Evolutionary conservation across 2,888 invertebrate species (phyloP).

Genomic region (Beris chalybata): DNA sequence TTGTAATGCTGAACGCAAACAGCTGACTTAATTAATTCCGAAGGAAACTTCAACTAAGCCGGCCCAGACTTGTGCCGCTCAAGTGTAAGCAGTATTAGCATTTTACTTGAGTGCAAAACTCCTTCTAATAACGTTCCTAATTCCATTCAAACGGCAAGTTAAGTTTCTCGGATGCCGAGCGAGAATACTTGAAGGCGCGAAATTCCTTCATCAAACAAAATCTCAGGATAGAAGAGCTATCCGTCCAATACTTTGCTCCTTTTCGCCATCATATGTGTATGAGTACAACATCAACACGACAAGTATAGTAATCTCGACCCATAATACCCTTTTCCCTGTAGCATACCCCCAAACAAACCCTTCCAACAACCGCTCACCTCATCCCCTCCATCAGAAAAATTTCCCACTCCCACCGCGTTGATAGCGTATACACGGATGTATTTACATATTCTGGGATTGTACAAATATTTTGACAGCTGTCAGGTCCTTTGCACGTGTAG

Average conservation of each 20-base stretch:
- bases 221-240: neutral
- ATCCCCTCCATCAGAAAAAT: too few species aligned
- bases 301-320: too few species aligned
- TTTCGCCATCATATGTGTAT: neutral
- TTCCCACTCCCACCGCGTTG: neutral
- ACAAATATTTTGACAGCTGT: slow-evolving; percentile 61
- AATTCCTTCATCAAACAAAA: neutral
- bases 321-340: too few species aligned
- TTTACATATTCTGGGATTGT: slow-evolving; percentile 41
- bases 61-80: slow-evolving; percentile 8
- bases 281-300: neutral
- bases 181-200: slow-evolving; percentile 7
- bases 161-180: neutral
- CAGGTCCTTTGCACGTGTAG: slow-evolving; percentile 52
- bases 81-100: slow-evolving; percentile 25
- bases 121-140: slow-evolving; percentile 24
- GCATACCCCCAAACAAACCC: neutral
- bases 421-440: slow-evolving; percentile 13
- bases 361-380: neutral
- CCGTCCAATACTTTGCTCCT: neutral
- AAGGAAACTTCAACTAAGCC: slow-evolving; percentile 16
- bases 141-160: neutral
- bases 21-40: slow-evolving; percentile 25
- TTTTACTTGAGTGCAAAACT: slow-evolving; percentile 24
- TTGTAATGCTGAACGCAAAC: too few species aligned